These are phyloP conservation scores for Saccopteryx bilineata DNA, from an alignment of 2,113 vertebrate genomes.

Conservation along the genomic window DNA sequence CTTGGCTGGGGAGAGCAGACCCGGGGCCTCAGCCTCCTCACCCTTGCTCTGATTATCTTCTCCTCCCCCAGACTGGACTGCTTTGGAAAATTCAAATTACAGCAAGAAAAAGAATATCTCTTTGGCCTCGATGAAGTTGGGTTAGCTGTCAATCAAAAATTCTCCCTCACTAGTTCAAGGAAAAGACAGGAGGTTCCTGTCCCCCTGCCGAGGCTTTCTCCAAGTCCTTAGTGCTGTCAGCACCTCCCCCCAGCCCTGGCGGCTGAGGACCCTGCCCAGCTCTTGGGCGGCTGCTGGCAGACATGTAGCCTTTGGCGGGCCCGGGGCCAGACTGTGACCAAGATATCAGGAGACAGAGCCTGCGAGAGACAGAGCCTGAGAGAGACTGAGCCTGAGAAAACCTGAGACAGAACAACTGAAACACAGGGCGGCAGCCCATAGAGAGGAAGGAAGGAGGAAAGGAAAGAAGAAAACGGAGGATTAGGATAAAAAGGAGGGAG, in stretches of 20 bases:
- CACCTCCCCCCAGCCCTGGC: constrained; percentile 74
- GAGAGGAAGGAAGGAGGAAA: constrained; percentile 40
- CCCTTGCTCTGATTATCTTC: constrained; percentile 36
- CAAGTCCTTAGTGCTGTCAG: constrained; percentile 32
- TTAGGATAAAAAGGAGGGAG: neutral
- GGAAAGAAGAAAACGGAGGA: neutral
- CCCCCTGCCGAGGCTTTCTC: constrained; percentile 61
- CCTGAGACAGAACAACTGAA: constrained; percentile 48
- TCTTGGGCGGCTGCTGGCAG: constrained; percentile 67
- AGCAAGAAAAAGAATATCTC: constrained; percentile 77
- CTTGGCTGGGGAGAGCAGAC: constrained; percentile 2
- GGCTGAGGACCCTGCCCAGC: constrained; percentile 59
- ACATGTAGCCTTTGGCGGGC: constrained; percentile 66
- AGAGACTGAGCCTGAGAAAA: constrained; percentile 50
- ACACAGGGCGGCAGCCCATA: constrained; percentile 7
- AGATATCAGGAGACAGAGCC: constrained; percentile 71
- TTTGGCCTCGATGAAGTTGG: constrained; percentile 86
- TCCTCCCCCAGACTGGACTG: neutral
- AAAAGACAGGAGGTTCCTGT: constrained; percentile 64
- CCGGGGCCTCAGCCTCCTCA: constrained; percentile 1
- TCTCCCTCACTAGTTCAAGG: constrained; percentile 79
- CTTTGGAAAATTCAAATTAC: constrained; percentile 69
- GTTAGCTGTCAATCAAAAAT: constrained; percentile 87
- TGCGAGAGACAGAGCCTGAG: constrained; percentile 64
- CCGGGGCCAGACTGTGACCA: constrained; percentile 73